Conservation (phyloP, 1,140 invertebrate genomes). For the Nilaparvata lugens region DNA sequence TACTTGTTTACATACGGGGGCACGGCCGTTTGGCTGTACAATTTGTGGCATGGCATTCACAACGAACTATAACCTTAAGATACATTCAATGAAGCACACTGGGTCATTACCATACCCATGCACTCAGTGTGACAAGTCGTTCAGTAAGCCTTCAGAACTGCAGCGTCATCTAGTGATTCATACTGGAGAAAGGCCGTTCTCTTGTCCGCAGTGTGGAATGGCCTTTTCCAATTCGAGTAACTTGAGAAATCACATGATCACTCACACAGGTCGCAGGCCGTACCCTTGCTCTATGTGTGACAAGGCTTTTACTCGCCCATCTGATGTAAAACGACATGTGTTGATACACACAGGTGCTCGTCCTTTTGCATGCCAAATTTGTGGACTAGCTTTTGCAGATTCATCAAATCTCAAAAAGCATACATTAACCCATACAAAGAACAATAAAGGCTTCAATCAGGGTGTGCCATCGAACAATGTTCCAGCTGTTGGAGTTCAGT, state of each 20-base stretch:
- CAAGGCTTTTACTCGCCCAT: conserved; percentile 51
- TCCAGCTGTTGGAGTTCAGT: not conserved
- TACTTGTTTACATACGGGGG: conserved; percentile 59
- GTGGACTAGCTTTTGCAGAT: conserved; percentile 25
- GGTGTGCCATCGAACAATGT: not conserved
- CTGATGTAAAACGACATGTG: conserved; percentile 46
- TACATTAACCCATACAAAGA: conserved; percentile 23
- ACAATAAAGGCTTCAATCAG: not conserved
- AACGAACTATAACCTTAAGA: conserved; percentile 34
- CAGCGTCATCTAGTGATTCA: conserved; percentile 25
- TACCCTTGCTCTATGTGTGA: conserved; percentile 50
- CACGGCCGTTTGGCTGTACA: conserved; percentile 47
- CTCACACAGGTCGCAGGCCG: conserved; percentile 54
- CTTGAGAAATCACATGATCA: conserved; percentile 50
- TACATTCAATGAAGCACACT: conserved; percentile 39
- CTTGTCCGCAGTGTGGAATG: conserved; percentile 57
- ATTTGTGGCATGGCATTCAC: conserved; percentile 33
- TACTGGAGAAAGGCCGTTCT: conserved; percentile 56
- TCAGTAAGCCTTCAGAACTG: conserved; percentile 27
- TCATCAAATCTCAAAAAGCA: conserved; percentile 27
- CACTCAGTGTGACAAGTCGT: conserved; percentile 44
- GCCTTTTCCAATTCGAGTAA: conserved; percentile 31
- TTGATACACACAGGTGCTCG: conserved; percentile 27
- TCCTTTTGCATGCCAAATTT: conserved; percentile 26
- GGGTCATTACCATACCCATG: conserved; percentile 46